Conservation (phyloP, 1,140 invertebrate species). For the Apis laboriosa region DNA sequence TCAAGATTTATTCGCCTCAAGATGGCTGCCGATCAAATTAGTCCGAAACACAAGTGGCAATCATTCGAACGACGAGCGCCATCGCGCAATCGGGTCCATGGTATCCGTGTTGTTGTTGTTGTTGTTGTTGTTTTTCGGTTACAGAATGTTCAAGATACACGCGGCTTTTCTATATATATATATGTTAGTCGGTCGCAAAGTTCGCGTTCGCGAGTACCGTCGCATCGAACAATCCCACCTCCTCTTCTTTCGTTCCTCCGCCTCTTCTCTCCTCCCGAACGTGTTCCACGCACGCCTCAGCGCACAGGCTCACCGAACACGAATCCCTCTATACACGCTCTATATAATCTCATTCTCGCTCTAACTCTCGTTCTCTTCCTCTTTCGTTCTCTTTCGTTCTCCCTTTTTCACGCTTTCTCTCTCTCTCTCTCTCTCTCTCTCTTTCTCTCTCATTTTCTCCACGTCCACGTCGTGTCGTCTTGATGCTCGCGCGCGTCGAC, state of each 20-base stretch:
- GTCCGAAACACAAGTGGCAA: conserved; percentile 32
- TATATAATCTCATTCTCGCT: conserved; percentile 12
- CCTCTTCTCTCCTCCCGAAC: neutral
- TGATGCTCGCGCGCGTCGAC: neutral
- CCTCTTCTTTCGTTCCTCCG: conserved; percentile 9
- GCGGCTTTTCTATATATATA: conserved; percentile 19
- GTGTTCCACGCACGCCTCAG: conserved; percentile 45
- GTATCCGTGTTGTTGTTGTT: conserved; percentile 51
- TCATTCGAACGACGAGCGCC: conserved; percentile 55
- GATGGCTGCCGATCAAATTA: neutral
- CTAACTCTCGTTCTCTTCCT: conserved; percentile 10
- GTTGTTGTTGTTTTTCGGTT: conserved; percentile 7
- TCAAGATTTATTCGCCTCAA: neutral
- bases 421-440: neutral
- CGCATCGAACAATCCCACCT: neutral
- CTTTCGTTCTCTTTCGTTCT: no score
- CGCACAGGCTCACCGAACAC: conserved; percentile 36
- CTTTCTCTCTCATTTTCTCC: neutral
- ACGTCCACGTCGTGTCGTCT: no score
- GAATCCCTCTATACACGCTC: conserved; percentile 1
- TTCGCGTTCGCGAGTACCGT: conserved; percentile 25
- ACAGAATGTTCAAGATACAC: conserved; percentile 39
- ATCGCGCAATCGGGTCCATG: conserved; percentile 46
- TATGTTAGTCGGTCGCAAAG: conserved; percentile 46
- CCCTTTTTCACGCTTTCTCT: neutral